Evolutionary conservation across 2,888 invertebrate species (phyloP), one percentile per base, ranked within the genome.

Genomic region (Tetranychus truncatus): DNA sequence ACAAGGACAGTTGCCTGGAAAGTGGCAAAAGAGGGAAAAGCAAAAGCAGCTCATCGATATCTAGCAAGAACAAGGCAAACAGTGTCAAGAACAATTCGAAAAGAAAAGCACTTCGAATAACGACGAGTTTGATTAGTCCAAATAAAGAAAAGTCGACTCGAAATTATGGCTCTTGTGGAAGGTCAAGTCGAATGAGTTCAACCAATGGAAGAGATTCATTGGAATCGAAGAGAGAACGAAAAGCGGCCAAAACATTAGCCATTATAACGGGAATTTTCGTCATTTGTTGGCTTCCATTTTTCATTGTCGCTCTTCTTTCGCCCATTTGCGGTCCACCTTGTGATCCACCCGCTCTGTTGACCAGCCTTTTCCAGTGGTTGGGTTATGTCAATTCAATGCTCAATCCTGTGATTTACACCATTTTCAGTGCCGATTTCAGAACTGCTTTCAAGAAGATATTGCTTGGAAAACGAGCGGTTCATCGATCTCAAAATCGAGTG

Each of bases 201-300:
- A 11, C 21, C 11, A 69, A 24, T 69, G 69, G 20, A 20, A 20
- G 69, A 11, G 82, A 82, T 77, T 79, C 80, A 2, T 78, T 80
- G 11, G 83, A 83, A 76, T 79, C 80, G 45, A 80, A 81, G 75
- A 78, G 83, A 24, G 83, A 83, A 76, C 79, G 82, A 34, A 82
- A 82, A 76, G 83, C 83, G 6, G 82, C 82, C 80, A 79, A 82
- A 74, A 83, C 83, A 11, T 76, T 83, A 74, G 82, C 82, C 72
- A 82, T 83, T 74, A 79, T 79, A 11, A 79, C 79, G 20, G 79
- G 79, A 46, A 77, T 76, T 20, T 78, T 77, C 74, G 91, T 95
- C 76, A 87, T 91, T 80, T 95, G 94, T 82, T 95, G 95, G 95
- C 85, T 94, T 78, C 95, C 95, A 18, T 95, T 95, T 85, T 95